phyloP scores from a whole-genome alignment of 2,113 vertebrate species.

The Vidua macroura region DNA sequence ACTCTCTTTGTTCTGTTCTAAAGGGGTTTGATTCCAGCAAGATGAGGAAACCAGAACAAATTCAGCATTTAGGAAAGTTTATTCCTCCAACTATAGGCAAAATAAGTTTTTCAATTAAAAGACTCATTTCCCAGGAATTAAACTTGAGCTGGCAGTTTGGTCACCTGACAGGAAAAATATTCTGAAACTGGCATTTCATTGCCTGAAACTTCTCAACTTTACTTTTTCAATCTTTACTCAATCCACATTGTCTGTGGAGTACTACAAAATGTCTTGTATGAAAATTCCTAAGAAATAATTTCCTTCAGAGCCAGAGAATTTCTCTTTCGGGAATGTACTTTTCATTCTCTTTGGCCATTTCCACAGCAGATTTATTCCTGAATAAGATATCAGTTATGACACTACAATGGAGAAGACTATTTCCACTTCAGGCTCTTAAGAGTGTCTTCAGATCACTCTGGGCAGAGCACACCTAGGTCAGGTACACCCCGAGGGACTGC shows the following conservation, averaged over 20 bases:
- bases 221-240: not conserved
- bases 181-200: not conserved
- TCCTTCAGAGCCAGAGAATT: not conserved
- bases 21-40: not conserved
- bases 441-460: not conserved
- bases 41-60: not conserved
- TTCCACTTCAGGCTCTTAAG: not conserved
- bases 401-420: not conserved
- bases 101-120: not conserved
- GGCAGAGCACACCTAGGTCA: not conserved
- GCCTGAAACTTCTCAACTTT: not conserved
- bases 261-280: not conserved
- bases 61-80: not conserved
- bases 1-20: not conserved
- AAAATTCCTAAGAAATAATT: not conserved
- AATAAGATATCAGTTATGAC: not conserved
- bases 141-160: not conserved
- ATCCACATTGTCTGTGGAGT: not conserved
- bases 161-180: not conserved
- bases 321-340: not conserved
- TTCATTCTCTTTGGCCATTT: not conserved
- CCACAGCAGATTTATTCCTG: not conserved
- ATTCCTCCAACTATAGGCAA: not conserved
- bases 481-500: not conserved
- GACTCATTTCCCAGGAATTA: not conserved